Conservation (phyloP, 2,797 vertebrate species). For the Molossus alvarezi region DNA sequence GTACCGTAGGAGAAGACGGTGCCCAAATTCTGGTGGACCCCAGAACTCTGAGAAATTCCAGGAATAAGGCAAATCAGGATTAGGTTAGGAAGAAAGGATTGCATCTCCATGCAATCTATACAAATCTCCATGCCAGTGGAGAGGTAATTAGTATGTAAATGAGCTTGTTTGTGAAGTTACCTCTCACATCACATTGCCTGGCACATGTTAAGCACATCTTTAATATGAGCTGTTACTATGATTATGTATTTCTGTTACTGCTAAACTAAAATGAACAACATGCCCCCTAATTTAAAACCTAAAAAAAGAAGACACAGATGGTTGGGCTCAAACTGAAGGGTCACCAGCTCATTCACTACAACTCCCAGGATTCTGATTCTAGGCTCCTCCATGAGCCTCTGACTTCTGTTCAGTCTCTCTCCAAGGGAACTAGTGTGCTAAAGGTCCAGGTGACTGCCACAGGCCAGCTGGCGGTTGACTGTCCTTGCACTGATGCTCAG, state of each 20-base stretch:
- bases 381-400: neutral
- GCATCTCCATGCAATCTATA: neutral
- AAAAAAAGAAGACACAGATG: neutral
- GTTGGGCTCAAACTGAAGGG: neutral
- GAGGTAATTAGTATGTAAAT: neutral
- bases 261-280: neutral
- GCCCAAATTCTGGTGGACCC: neutral
- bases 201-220: neutral
- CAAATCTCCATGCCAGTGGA: neutral
- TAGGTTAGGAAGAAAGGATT: slow-evolving; percentile 55
- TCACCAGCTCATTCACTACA: neutral
- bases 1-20: neutral
- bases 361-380: neutral
- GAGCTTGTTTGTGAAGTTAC: neutral
- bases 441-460: neutral
- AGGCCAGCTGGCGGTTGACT: neutral
- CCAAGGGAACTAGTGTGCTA: neutral
- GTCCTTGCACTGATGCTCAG: neutral
- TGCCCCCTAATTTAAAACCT: neutral
- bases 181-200: neutral
- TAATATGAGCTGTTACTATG: neutral
- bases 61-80: slow-evolving; percentile 27
- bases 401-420: neutral
- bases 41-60: neutral
- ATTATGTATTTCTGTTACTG: neutral